Percentiles rank a stretch among this genome's conserved stretches.
These are phyloP conservation scores for Pseudanteris insignis DNA, from an alignment of 2,888 invertebrate genomes.

Conservation along the genomic window DNA sequence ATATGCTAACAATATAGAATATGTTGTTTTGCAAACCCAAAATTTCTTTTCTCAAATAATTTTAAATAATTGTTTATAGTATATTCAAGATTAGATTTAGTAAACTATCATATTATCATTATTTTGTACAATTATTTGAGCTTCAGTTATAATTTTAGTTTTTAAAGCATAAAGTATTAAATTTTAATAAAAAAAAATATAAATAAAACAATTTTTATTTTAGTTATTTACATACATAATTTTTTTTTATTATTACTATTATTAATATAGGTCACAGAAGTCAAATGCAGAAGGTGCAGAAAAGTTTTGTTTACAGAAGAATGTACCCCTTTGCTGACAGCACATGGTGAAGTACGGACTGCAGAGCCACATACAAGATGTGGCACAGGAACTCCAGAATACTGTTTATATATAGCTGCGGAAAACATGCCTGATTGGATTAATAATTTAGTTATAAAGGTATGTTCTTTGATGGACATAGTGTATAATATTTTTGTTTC, in stretches of 20 bases:
- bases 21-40: too few species aligned
- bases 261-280: constrained; percentile 50
- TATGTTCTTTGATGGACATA: too few species aligned
- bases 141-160: too few species aligned
- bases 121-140: too few species aligned
- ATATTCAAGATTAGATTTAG: too few species aligned
- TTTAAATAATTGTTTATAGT: too few species aligned
- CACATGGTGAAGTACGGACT: constrained; percentile 48
- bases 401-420: constrained; percentile 49
- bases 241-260: too few species aligned
- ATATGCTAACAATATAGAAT: too few species aligned
- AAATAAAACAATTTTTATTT: neutral
- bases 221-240: too few species aligned
- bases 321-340: constrained; percentile 49
- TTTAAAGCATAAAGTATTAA: too few species aligned
- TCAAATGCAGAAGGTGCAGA: constrained; percentile 52
- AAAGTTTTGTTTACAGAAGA: constrained; percentile 52
- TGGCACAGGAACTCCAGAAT: constrained; percentile 49
- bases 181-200: neutral
- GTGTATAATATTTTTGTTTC: neutral
- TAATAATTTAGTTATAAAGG: constrained; percentile 39
- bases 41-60: too few species aligned
- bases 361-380: constrained; percentile 47
- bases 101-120: too few species aligned
- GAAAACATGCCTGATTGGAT: constrained; percentile 54